Conservation (phyloP, 2,888 invertebrate species). For the Epistrophella euchroma region DNA sequence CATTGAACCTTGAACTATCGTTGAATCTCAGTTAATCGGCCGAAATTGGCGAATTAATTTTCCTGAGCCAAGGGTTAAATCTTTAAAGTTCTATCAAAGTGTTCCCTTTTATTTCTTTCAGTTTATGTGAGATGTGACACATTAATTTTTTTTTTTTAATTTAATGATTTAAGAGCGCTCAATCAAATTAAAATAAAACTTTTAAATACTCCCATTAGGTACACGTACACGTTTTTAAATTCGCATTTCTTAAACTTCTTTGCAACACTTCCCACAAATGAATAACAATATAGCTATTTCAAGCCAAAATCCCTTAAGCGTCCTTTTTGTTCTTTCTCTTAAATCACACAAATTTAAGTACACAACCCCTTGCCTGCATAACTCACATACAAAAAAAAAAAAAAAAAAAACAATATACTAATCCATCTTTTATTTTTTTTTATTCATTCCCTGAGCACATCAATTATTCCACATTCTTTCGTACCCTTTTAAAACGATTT, state of each 20-base stretch:
- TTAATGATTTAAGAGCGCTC: no score
- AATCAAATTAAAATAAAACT: no score
- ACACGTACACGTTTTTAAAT: neutral
- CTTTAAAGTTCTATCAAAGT: no score
- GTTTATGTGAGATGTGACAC: no score
- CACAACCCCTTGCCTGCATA: neutral
- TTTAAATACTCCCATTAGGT: neutral
- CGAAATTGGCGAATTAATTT: no score
- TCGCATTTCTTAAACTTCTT: neutral
- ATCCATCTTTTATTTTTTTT: neutral
- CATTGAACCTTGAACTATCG: no score
- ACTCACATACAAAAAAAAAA: no score
- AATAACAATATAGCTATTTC: neutral
- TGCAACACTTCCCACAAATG: neutral
- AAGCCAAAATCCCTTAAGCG: neutral
- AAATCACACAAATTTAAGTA: neutral
- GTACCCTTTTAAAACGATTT: neutral
- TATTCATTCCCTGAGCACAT: neutral
- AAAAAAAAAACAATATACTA: neutral
- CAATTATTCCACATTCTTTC: slow-evolving; percentile 1
- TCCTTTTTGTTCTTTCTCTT: neutral
- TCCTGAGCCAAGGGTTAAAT: no score
- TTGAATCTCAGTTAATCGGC: no score
- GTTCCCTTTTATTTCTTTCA: no score
- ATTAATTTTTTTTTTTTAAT: no score